Percentiles rank a stretch among this genome's conserved stretches.
These are phyloP conservation scores for Odontamblyopus lacepedii DNA, from an alignment of 2,797 vertebrate genomes.

Conservation along the genomic window DNA sequence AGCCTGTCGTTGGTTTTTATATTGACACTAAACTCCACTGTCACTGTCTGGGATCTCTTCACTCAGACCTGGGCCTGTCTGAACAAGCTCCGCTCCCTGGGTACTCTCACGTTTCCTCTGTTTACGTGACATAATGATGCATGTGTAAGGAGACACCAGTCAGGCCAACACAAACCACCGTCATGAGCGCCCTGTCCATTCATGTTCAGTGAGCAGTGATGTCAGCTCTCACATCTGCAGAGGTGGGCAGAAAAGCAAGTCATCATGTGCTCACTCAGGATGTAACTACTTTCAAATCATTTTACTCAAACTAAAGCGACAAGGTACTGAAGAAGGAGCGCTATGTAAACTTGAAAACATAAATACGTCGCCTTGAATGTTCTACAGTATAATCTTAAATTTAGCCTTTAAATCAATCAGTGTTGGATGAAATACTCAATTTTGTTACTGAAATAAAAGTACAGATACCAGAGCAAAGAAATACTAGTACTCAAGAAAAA, in stretches of 20 bases:
- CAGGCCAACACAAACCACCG: slow-evolving; percentile 46
- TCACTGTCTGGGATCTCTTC: slow-evolving; percentile 65
- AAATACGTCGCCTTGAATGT: too few species aligned
- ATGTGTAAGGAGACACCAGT: slow-evolving; percentile 69
- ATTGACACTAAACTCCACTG: slow-evolving; percentile 61
- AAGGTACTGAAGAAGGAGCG: too few species aligned
- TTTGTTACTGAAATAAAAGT: too few species aligned
- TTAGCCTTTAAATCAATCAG: too few species aligned
- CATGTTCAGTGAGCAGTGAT: slow-evolving; percentile 32
- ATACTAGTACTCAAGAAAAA: too few species aligned
- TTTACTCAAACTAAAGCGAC: not conserved
- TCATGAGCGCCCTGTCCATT: slow-evolving; percentile 47
- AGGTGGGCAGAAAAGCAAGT: not conserved
- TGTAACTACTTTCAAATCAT: too few species aligned
- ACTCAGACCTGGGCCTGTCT: slow-evolving; percentile 51
- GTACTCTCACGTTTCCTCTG: slow-evolving; percentile 63
- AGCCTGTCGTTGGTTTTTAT: slow-evolving; percentile 55
- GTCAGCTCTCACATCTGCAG: slow-evolving; percentile 5
- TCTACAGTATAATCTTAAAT: too few species aligned
- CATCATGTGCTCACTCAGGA: not conserved
- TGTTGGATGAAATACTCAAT: too few species aligned
- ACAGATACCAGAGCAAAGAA: too few species aligned
- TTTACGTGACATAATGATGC: slow-evolving; percentile 74
- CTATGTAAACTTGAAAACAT: too few species aligned
- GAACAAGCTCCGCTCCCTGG: slow-evolving; percentile 45